Evolutionary conservation across 35 echinoderm and acorn worm species (phyloP).

Genomic region (Diadema setosum): DNA sequence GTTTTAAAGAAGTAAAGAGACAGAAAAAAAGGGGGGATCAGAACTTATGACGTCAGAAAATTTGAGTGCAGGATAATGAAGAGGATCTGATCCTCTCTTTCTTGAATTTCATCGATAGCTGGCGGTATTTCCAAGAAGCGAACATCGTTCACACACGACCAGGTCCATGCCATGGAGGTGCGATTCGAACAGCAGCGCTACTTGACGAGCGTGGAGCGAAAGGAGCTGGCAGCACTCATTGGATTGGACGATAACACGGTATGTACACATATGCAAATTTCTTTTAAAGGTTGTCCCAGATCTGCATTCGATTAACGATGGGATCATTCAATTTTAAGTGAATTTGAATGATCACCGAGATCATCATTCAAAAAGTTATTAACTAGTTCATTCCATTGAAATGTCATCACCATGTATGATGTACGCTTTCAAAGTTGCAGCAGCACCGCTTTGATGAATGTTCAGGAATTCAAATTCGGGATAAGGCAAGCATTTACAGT

Average conservation of each 20-base stretch:
- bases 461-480: no score
- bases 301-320: not conserved
- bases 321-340: not conserved
- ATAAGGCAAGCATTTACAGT: no score
- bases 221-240: not conserved
- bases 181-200: slow-evolving; percentile 22
- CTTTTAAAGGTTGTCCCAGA: not conserved
- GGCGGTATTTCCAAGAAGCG: not conserved
- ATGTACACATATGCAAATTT: not conserved
- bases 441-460: no score
- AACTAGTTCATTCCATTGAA: not conserved
- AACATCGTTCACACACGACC: slow-evolving; percentile 33
- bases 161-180: slow-evolving; percentile 8
- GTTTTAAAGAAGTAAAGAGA: no score
- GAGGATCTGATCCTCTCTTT: no score
- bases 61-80: no score
- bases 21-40: no score
- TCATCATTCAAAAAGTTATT: not conserved
- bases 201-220: not conserved
- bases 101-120: not conserved
- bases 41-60: no score
- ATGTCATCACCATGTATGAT: not conserved
- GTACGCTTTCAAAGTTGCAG: not conserved
- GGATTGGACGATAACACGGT: slow-evolving; percentile 29
- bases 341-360: not conserved